A percentile compares a stretch with the other conserved stretches of the same genome.
These are phyloP conservation scores for Scyliorhinus canicula DNA, from an alignment of 2,797 vertebrate genomes.

Conservation along the genomic window DNA sequence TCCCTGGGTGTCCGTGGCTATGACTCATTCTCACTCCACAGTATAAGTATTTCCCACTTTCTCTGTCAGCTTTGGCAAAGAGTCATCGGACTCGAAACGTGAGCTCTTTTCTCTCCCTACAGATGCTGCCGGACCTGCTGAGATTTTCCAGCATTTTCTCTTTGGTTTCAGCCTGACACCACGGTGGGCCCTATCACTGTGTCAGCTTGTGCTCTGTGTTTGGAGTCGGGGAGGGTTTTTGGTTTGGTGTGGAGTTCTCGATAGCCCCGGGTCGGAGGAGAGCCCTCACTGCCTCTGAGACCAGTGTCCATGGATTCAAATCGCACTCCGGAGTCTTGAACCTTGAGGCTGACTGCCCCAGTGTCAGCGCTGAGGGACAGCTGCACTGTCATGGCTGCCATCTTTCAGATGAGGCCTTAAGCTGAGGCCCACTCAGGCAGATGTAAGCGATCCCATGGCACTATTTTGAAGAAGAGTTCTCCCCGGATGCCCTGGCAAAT, in stretches of 20 bases:
- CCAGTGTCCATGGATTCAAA: not conserved
- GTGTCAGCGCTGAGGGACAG: not conserved
- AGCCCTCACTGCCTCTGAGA: no score
- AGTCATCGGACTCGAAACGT: no score
- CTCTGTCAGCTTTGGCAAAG: no score
- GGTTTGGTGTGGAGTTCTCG: not conserved
- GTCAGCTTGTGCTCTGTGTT: no score
- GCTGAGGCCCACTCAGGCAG: not conserved
- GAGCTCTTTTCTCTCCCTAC: no score
- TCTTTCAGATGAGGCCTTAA: not conserved
- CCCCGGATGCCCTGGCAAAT: not conserved
- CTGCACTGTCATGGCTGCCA: not conserved
- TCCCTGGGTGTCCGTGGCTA: no score
- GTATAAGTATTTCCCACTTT: no score
- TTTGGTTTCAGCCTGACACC: no score
- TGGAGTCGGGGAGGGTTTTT: not conserved
- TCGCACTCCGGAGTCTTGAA: not conserved
- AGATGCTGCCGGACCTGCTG: no score
- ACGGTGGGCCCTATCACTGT: no score
- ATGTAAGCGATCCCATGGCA: not conserved
- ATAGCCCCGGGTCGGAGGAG: not conserved
- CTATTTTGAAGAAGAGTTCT: not conserved
- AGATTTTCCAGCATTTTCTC: no score
- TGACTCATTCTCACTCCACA: no score
- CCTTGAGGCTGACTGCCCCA: not conserved